Percentiles rank a stretch among this genome's conserved stretches.
Conservation (phyloP, 2,113 vertebrate species). For the Gymnarchus niloticus region DNA sequence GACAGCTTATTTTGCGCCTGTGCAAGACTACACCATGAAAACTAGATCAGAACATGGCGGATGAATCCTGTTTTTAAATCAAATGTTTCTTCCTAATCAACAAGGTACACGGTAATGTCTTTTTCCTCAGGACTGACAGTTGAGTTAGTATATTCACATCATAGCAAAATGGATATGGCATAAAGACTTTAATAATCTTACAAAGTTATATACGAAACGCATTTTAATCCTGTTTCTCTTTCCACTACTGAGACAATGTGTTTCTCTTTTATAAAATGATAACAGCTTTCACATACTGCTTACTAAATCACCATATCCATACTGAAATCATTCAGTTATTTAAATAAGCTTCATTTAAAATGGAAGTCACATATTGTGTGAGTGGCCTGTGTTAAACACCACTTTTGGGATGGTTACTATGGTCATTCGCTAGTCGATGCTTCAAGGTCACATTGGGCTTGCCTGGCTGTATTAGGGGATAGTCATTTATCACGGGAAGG, state of each 20-base stretch:
- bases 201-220: neutral
- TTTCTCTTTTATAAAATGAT: constrained; percentile 3
- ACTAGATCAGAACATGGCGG: neutral
- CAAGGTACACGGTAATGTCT: neutral
- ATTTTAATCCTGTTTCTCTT: neutral
- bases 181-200: too few relatives aligned
- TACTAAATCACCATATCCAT: neutral
- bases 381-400: neutral
- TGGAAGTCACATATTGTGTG: neutral
- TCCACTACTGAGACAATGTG: neutral
- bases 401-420: neutral
- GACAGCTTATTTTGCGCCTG: too few relatives aligned
- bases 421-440: too few relatives aligned
- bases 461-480: too few relatives aligned
- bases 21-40: neutral
- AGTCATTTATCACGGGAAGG: too few relatives aligned
- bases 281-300: neutral
- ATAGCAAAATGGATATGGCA: too few relatives aligned
- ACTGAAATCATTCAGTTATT: neutral
- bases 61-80: too few relatives aligned
- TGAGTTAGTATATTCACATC: neutral
- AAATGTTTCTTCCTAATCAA: neutral
- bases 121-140: neutral
- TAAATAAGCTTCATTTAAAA: neutral
- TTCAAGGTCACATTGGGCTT: neutral